Conservation (phyloP, 2,113 vertebrate genomes). For the Machaerirhynchus nigripectus region DNA sequence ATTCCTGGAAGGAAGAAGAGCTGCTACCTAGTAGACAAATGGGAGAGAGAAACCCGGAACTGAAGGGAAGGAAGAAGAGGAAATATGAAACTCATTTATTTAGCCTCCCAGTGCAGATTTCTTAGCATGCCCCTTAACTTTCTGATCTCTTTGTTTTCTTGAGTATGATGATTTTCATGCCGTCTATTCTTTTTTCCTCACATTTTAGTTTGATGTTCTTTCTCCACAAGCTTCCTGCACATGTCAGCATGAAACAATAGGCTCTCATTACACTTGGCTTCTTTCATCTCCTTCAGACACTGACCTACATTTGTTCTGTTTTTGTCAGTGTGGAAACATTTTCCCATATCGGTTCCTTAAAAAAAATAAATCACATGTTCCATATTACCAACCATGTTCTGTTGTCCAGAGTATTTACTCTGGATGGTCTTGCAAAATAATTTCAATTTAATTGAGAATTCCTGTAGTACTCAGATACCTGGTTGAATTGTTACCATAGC, state of each 20-base stretch:
- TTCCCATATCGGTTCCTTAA: neutral
- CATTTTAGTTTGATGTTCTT: constrained; percentile 34
- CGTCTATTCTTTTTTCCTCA: constrained; percentile 66
- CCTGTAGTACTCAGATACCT: neutral
- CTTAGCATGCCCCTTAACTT: constrained; percentile 55
- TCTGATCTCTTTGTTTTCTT: constrained; percentile 69
- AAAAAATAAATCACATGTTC: constrained; percentile 26
- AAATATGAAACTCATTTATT: constrained; percentile 73
- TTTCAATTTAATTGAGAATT: neutral
- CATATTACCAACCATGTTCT: neutral
- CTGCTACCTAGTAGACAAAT: constrained; percentile 68
- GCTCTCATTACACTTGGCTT: constrained; percentile 35
- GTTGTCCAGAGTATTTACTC: constrained; percentile 14
- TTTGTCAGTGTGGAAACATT: constrained; percentile 46
- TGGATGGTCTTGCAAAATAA: neutral
- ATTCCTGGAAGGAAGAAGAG: constrained; percentile 66
- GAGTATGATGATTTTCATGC: constrained; percentile 65
- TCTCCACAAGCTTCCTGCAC: constrained; percentile 33
- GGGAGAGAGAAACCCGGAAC: constrained; percentile 63
- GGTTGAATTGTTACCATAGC: neutral
- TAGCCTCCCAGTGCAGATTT: constrained; percentile 70
- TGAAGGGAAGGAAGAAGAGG: constrained; percentile 57
- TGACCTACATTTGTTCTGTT: constrained; percentile 44
- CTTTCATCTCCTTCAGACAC: constrained; percentile 58
- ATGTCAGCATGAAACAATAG: constrained; percentile 38